Evolutionary conservation across 2,113 vertebrate species (phyloP).

Genomic region (Cnemophilus loriae): DNA sequence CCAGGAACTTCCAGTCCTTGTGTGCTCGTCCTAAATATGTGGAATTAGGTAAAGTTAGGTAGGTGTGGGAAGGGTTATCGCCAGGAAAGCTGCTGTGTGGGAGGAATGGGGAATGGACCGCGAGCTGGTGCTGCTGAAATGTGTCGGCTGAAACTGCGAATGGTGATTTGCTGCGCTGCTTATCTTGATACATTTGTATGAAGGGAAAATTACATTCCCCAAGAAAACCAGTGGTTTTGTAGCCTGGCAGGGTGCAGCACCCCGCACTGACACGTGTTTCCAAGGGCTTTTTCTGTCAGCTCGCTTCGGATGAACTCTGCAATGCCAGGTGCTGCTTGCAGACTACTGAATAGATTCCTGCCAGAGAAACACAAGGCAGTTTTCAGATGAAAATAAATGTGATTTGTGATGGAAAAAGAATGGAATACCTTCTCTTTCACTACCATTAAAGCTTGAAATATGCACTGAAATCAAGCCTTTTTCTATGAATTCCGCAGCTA

Average conservation of each 20-base stretch:
- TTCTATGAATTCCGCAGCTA: neutral
- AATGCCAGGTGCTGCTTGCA: neutral
- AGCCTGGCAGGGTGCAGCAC: neutral
- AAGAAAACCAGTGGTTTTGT: neutral
- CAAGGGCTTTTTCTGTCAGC: neutral
- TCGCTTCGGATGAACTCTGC: neutral
- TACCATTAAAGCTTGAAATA: neutral
- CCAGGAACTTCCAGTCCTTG: neutral
- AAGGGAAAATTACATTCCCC: neutral
- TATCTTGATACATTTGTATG: neutral
- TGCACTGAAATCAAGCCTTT: neutral
- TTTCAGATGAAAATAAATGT: neutral
- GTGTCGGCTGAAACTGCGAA: neutral
- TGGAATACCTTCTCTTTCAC: neutral
- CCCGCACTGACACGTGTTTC: neutral
- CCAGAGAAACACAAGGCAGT: neutral
- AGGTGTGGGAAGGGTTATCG: neutral
- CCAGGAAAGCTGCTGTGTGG: neutral
- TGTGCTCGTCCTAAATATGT: neutral
- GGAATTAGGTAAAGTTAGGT: neutral
- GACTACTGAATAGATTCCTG: neutral
- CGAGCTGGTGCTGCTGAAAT: neutral
- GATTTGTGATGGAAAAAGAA: neutral
- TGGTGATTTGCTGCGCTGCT: neutral
- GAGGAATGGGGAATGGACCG: neutral